A percentile compares a stretch with the other conserved stretches of the same genome.
Evolutionary conservation across 2,113 vertebrate species (phyloP).

Genomic region (Rostratula benghalensis): DNA sequence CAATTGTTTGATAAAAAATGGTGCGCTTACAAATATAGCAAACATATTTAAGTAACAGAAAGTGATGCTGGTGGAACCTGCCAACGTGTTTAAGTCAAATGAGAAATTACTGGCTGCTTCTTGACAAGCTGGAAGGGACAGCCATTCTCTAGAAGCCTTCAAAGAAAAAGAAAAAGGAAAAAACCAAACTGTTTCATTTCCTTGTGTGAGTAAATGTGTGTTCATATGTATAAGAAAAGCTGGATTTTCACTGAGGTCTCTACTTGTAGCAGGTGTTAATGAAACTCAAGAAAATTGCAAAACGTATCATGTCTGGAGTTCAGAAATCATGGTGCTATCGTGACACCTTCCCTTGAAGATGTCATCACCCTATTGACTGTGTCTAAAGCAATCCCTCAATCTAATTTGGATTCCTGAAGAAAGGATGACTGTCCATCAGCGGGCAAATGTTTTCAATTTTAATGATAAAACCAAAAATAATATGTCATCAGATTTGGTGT

Average conservation of each 20-base stretch:
- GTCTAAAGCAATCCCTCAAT: neutral
- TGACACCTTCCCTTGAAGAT: neutral
- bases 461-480: neutral
- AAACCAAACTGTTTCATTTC: neutral
- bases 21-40: neutral
- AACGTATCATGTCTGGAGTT: neutral
- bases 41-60: neutral
- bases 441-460: neutral
- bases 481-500: neutral
- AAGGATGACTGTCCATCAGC: neutral
- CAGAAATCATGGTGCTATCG: neutral
- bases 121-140: neutral
- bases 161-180: neutral
- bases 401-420: neutral
- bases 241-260: neutral
- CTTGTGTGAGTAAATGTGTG: neutral
- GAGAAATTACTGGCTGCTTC: neutral
- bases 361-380: neutral
- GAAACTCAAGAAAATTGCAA: neutral
- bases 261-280: neutral
- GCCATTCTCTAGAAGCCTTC: neutral
- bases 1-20: neutral
- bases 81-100: neutral
- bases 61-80: neutral
- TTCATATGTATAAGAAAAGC: neutral